A percentile compares a stretch with the other conserved stretches of the same genome.
Conservation (phyloP, 64 coral and sea anemone species). For the Cladopsammia gracilis region DNA sequence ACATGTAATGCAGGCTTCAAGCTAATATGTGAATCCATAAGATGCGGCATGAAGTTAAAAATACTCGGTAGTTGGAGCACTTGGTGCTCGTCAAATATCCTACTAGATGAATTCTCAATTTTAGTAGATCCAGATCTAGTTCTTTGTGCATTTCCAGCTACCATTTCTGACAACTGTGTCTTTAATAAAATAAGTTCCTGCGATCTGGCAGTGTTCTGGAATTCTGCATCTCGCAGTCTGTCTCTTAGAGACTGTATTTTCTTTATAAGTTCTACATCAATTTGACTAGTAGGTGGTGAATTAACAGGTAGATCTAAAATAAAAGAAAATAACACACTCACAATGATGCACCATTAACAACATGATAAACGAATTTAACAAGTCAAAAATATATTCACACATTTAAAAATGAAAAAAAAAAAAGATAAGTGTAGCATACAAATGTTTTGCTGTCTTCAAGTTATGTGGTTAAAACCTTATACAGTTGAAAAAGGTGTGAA, state of each 20-base stretch:
- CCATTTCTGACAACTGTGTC: constrained; percentile 74
- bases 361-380: too few species aligned
- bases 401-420: too few species aligned
- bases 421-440: too few species aligned
- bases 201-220: constrained; percentile 84
- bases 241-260: constrained; percentile 74
- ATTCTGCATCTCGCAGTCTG: constrained; percentile 89
- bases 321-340: constrained; percentile 21
- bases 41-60: constrained; percentile 96
- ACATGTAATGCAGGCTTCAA: constrained; percentile 84
- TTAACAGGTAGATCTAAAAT: constrained; percentile 51
- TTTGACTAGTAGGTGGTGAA: neutral
- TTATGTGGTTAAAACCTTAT: too few species aligned
- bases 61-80: constrained; percentile 93
- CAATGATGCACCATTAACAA: neutral
- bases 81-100: constrained; percentile 51
- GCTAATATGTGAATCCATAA: constrained; percentile 84
- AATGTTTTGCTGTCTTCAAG: too few species aligned
- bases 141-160: constrained; percentile 61
- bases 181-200: constrained; percentile 94
- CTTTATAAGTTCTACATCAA: constrained; percentile 77
- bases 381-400: too few species aligned
- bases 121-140: constrained; percentile 29
- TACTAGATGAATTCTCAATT: constrained; percentile 33
- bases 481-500: too few species aligned